Percentiles rank a stretch among this genome's conserved stretches.
phyloP scores from a whole-genome alignment of 2,797 vertebrate species.

The Psittacula derbiana region DNA sequence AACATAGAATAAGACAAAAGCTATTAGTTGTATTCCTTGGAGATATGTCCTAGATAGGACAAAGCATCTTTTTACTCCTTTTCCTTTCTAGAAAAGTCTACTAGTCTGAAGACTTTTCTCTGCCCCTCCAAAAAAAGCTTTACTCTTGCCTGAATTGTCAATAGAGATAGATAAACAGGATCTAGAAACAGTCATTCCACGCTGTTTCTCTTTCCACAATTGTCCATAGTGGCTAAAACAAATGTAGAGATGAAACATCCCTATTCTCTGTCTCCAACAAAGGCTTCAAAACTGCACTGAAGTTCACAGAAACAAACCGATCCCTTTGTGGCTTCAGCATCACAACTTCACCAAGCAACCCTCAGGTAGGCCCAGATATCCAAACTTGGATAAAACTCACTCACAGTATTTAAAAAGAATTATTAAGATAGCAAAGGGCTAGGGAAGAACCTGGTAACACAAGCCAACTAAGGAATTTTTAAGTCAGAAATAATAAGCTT shows the following conservation, averaged over 20 bases:
- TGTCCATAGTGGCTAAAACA: background rate
- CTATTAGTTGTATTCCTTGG: background rate
- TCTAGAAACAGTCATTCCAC: background rate
- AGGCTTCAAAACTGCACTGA: background rate
- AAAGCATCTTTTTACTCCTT: background rate
- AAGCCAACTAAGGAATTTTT: background rate
- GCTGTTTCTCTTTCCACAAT: background rate
- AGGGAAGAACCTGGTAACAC: background rate
- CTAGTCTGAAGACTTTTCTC: background rate
- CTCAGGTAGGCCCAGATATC: background rate
- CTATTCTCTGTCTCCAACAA: background rate
- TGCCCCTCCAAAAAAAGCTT: background rate
- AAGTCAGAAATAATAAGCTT: background rate
- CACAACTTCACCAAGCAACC: background rate
- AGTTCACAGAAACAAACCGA: background rate
- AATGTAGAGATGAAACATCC: background rate
- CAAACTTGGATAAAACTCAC: background rate
- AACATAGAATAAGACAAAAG: background rate
- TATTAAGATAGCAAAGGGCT: background rate
- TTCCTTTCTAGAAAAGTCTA: constrained; percentile 15
- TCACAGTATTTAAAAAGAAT: background rate
- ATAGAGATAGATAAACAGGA: background rate
- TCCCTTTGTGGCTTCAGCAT: background rate
- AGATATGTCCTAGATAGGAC: constrained; percentile 3
- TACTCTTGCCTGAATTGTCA: background rate